phyloP scores from a whole-genome alignment of 2,797 vertebrate species.

The Serranus cabrilla region DNA sequence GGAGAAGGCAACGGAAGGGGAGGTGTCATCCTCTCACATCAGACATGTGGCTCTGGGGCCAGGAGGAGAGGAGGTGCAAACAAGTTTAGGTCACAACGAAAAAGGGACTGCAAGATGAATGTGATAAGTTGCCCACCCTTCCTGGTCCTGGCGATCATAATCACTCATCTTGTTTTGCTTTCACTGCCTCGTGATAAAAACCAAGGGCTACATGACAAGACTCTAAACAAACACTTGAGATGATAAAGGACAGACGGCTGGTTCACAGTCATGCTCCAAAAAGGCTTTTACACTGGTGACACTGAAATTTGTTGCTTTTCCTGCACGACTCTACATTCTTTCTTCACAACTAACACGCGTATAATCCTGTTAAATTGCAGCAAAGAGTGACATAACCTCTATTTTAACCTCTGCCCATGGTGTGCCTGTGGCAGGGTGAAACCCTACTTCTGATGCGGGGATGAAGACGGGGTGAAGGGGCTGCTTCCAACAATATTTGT shows the following conservation, averaged over 20 bases:
- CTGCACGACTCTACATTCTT: conserved; percentile 1
- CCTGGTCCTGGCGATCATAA: conserved; percentile 74
- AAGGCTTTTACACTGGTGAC: conserved; percentile 19
- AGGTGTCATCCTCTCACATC: conserved; percentile 80
- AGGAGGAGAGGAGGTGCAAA: conserved; percentile 67
- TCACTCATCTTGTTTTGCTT: conserved; percentile 74
- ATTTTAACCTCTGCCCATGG: not conserved
- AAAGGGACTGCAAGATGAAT: conserved; percentile 57
- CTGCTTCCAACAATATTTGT: not conserved
- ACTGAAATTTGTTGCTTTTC: conserved; percentile 10
- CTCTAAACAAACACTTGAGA: conserved; percentile 72
- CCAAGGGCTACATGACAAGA: conserved; percentile 63
- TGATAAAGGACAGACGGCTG: conserved; percentile 57
- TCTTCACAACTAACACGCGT: not conserved
- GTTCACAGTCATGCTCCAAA: conserved; percentile 43
- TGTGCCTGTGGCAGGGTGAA: not conserved
- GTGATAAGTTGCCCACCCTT: conserved; percentile 73
- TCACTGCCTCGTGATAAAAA: conserved; percentile 55
- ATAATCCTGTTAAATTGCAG: conserved; percentile 22
- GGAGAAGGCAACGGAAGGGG: conserved; percentile 68
- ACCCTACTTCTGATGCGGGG: not conserved
- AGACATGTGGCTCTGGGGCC: conserved; percentile 66
- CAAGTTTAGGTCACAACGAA: conserved; percentile 58
- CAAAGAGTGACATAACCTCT: not conserved
- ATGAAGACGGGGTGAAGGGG: not conserved